phyloP scores from a whole-genome alignment of 2,888 invertebrate genomes.

The Poecilobothrus nobilitatus region DNA sequence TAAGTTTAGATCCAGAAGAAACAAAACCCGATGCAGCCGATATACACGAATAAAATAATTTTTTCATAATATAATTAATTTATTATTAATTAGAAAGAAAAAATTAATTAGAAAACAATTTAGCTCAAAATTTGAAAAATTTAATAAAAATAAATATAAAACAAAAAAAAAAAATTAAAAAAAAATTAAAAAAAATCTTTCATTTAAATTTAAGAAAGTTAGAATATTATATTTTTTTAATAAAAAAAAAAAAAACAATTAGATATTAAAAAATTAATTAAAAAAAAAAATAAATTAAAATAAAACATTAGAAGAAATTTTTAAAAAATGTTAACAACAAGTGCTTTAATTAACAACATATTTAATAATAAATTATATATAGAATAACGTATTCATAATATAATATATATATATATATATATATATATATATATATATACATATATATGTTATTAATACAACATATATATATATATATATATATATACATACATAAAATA shows the following conservation, averaged over 20 bases:
- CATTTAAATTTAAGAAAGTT: constrained; percentile 8
- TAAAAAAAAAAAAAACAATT: background rate
- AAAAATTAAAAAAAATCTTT: constrained; percentile 12
- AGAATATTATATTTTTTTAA: background rate
- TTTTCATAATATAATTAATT: background rate
- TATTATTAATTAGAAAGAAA: constrained; percentile 8
- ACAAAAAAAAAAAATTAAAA: background rate
- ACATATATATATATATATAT: too few relatives aligned
- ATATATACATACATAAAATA: too few relatives aligned
- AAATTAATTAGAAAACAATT: background rate
- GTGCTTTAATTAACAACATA: constrained; percentile 17
- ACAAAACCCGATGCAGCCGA: constrained; percentile 50
- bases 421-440: too few relatives aligned
- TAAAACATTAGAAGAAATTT: constrained; percentile 9
- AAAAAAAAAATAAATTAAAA: constrained; percentile 3
- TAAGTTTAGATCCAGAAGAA: constrained; percentile 74
- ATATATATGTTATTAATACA: too few relatives aligned
- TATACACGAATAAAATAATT: constrained; percentile 8
- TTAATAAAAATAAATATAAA: background rate
- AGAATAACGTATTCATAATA: background rate
- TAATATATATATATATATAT: too few relatives aligned
- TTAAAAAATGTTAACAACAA: constrained; percentile 20
- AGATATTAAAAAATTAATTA: background rate
- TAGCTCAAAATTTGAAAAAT: background rate
- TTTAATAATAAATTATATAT: background rate